Evolutionary conservation across 92 coral and sea anemone species (phyloP).

Genomic region (Parazoanthus atlanticus): DNA sequence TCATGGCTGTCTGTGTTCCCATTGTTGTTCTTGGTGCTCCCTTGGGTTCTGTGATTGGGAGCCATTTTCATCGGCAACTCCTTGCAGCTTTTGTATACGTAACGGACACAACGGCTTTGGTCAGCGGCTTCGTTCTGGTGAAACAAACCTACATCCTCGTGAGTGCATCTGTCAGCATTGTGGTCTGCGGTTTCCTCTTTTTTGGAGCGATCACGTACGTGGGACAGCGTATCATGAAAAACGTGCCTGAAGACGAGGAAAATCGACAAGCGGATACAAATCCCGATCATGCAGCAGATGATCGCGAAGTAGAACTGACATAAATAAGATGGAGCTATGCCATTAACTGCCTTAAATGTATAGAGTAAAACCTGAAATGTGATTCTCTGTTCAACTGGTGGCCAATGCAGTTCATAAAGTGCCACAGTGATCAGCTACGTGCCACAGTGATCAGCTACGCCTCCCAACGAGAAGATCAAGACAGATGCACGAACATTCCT

Average conservation of each 20-base stretch:
- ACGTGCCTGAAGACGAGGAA: not conserved
- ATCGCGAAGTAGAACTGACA: no score
- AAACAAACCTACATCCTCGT: conserved; percentile 31
- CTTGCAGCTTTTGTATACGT: conserved; percentile 56
- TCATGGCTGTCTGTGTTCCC: conserved; percentile 77
- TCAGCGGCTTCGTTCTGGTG: conserved; percentile 53
- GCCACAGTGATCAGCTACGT: no score
- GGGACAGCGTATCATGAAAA: conserved; percentile 45
- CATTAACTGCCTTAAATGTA: no score
- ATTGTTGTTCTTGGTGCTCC: conserved; percentile 61
- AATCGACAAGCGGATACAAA: not conserved
- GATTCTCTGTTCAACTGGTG: no score
- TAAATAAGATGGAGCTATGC: no score
- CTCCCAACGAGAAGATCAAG: no score
- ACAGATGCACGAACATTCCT: no score
- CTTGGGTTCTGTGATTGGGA: conserved; percentile 58
- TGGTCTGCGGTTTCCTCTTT: conserved; percentile 49
- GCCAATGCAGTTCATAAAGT: no score
- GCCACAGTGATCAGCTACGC: no score
- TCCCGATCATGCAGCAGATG: not conserved
- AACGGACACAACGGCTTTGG: conserved; percentile 51
- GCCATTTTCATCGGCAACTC: conserved; percentile 59
- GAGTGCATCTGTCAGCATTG: conserved; percentile 45
- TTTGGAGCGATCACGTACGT: conserved; percentile 42
- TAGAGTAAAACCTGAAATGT: no score